Evolutionary conservation across 2,797 vertebrate genomes (phyloP), one percentile per base, ranked within the genome.

Genomic region (Rhinella marina): DNA sequence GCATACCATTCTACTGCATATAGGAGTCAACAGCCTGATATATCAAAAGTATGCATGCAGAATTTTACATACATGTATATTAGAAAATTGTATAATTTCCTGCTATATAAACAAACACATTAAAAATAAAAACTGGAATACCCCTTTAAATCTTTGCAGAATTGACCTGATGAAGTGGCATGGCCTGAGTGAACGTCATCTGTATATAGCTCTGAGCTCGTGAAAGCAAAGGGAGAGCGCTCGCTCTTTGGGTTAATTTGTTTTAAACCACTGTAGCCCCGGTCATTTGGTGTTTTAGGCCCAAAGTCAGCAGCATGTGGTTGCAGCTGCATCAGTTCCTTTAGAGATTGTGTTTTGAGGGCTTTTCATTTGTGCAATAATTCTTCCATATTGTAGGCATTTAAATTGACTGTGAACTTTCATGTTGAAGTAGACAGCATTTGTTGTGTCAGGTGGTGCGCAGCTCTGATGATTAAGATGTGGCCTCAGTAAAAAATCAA

Each of bases 381-480:
- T 85, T 88, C 87, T 85, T 88, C 82, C 82, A 85, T 73, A 88
- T 85, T 85, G 82, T 59, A 85, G 87, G 76, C 82, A 75, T 85
- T 72, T 85, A 85, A 80, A 81, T 64, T 48, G 82, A 19, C 87
- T 85, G 76, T 17, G 9, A 80, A 75, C 54, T 84, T 81, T 88
- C 87, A 84, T 77, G 73, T 70, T 17, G 54, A 70, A 70, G 17
- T 76, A 68, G 81, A 64, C 72, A 79, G 76, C 76, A 62, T 85
- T 88, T 85, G 87, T 88, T 88, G 87, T 88, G 87, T 85, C 87
- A 88, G 87, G 87, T 88, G 82, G 76, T 85, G 82, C 54, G 32
- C 87, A 41, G 66, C n/a, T 57, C 64, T 52, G n/a, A 80, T 85
- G 82, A 88, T 85, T 81, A 75, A 84, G 87, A 84, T 80, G 82